Base-by-base conservation (phyloP, 1,140 invertebrate genomes). In the Idris sp. region DNA sequence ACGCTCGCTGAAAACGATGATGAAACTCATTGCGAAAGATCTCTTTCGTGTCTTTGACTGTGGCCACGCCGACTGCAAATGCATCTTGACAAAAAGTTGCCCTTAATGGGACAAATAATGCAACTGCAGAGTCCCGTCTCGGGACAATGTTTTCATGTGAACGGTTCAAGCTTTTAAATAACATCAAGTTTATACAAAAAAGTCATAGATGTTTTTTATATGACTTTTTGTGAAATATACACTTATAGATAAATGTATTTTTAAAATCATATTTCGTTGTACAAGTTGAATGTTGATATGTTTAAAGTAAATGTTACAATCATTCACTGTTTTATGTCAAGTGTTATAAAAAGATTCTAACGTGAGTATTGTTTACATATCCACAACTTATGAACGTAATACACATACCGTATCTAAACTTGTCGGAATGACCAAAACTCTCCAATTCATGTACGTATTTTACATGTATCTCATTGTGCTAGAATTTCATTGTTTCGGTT, bases 101-200 rank as follows among this genome's bases (percentile, higher is more conserved):
- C 19, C 19, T 22, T 2, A 22, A 22, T 71, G 56, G 67, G 56
- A 71, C 67, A 71, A n/a, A n/a, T n/a, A 71, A 71, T 54, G 56
- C 67, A 54, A 56, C 33, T 38, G 54, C 18, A 33, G 31, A 41
- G 18, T n/a, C 9, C 40, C 22, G 49, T 2, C 19, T 8, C 30
- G 35, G 44, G 14, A 59, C 54, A 38, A 59, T 31, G 44, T 4
- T 40, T 10, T 8, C 19, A 22, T 22, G 3, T 22, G 19, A 2
- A 6, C 19, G 3, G 19, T 22, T 6, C 2, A 6, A 6, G 19
- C 2, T 6, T 6, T 6, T 22, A 22, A 22, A 6, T 22, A 22
- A 6, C 2, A 22, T 22, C 19, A 6, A n/a, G n/a, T n/a, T n/a
- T n/a, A n/a, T n/a, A n/a, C n/a, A n/a, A n/a, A n/a, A n/a, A n/a